phyloP scores from a whole-genome alignment of 2,888 invertebrate genomes.

The Trichopoda pennipes region DNA sequence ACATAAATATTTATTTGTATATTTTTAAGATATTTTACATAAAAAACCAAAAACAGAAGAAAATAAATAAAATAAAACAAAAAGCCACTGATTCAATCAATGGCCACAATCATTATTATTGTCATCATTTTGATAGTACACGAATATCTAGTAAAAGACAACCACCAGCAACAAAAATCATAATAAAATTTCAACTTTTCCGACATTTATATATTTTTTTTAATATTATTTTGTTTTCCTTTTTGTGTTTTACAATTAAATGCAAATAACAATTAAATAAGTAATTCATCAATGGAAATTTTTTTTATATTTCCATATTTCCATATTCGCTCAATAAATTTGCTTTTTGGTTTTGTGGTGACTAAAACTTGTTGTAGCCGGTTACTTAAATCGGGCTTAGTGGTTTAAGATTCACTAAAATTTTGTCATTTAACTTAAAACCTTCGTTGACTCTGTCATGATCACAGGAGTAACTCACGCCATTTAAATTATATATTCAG shows the following conservation, averaged over 20 bases:
- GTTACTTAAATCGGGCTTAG: background rate
- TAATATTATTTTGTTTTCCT: slow-evolving; percentile 2
- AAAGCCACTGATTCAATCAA: slow-evolving; percentile 27
- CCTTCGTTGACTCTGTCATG: slow-evolving; percentile 33
- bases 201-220: slow-evolving; percentile 11
- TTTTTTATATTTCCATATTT: slow-evolving; percentile 21
- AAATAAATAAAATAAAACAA: slow-evolving; percentile 15
- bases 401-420: slow-evolving; percentile 23
- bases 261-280: slow-evolving; percentile 55
- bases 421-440: slow-evolving; percentile 14
- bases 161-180: slow-evolving; percentile 30
- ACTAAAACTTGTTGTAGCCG: background rate
- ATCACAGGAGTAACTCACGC: background rate
- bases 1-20: slow-evolving; percentile 25
- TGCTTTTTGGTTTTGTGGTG: slow-evolving; percentile 36
- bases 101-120: slow-evolving; percentile 26
- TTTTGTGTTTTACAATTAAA: slow-evolving; percentile 49
- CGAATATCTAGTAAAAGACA: slow-evolving; percentile 20
- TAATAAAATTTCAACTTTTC: slow-evolving; percentile 27
- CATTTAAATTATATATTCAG: slow-evolving; percentile 19
- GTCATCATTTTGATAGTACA: slow-evolving; percentile 26
- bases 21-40: slow-evolving; percentile 1
- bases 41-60: slow-evolving; percentile 17
- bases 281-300: slow-evolving; percentile 60
- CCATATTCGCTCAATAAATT: slow-evolving; percentile 11